Conservation (phyloP, 2,113 vertebrate species). For the Vanacampus margaritifer region DNA sequence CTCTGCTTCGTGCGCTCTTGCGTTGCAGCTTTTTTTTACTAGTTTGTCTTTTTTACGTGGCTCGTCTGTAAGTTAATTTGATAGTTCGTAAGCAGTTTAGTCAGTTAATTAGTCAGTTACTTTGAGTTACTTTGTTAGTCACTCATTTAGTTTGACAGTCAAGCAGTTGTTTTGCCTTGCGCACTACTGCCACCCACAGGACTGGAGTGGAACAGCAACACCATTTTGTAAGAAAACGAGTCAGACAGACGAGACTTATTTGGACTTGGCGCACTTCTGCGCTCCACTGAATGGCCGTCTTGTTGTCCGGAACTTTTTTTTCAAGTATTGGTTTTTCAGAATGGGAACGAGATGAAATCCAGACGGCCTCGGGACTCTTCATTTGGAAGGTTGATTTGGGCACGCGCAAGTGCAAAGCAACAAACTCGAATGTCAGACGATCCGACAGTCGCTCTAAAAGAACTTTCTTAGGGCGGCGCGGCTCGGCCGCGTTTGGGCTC, state of each 20-base stretch:
- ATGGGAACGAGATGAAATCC: not conserved
- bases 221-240: not conserved
- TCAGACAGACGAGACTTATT: not conserved
- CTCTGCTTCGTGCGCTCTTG: no score
- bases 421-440: not conserved
- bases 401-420: not conserved
- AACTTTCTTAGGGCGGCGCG: conserved; percentile 44
- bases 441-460: not conserved
- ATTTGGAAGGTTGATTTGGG: not conserved
- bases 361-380: not conserved
- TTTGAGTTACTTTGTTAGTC: no score
- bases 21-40: no score
- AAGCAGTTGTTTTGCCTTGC: no score
- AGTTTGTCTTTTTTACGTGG: no score
- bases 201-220: not conserved
- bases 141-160: no score
- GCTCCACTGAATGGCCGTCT: not conserved
- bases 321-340: not conserved
- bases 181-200: not conserved
- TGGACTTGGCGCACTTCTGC: not conserved
- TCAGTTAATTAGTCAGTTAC: no score
- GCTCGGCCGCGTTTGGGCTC: conserved; percentile 68
- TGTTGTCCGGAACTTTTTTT: not conserved
- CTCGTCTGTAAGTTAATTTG: no score
- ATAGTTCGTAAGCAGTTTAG: no score